These are phyloP conservation scores for Kuschelorhynchus macadamiae DNA, from an alignment of 2,888 invertebrate species.

Conservation along the genomic window DNA sequence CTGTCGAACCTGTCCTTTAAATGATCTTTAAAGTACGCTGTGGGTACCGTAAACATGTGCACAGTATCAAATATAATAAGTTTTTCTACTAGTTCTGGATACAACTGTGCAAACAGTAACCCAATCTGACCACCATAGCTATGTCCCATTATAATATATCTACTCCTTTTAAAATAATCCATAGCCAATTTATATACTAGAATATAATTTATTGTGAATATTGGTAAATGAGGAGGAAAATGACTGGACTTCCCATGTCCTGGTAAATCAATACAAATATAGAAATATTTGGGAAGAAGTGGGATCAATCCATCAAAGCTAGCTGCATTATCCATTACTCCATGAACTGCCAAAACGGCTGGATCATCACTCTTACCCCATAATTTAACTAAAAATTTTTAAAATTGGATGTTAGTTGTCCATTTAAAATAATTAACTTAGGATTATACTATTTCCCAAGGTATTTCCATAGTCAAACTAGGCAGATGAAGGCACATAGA, in stretches of 20 bases:
- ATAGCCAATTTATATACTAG: conserved; percentile 61
- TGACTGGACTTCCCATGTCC: conserved; percentile 75
- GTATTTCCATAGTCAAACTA: no score
- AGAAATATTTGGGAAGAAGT: conserved; percentile 63
- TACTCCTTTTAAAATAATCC: conserved; percentile 61
- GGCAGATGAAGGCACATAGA: no score
- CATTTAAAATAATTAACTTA: background rate
- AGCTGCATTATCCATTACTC: conserved; percentile 74
- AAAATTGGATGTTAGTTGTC: no score
- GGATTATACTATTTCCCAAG: no score
- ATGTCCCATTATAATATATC: conserved; percentile 64
- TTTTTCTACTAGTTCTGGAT: conserved; percentile 67
- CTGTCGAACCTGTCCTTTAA: conserved; percentile 65
- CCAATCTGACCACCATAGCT: conserved; percentile 71
- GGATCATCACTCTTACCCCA: conserved; percentile 74
- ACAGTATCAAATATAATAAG: conserved; percentile 69
- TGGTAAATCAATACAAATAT: conserved; percentile 72
- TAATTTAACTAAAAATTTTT: conserved; percentile 70
- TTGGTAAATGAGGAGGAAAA: conserved; percentile 65
- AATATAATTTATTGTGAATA: conserved; percentile 68
- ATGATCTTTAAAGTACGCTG: conserved; percentile 56
- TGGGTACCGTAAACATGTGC: conserved; percentile 56
- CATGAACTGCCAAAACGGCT: conserved; percentile 74
- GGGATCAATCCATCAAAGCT: conserved; percentile 73
- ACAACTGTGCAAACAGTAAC: conserved; percentile 64